These are phyloP conservation scores for Galleria mellonella DNA, from an alignment of 1,140 invertebrate species.

Conservation along the genomic window DNA sequence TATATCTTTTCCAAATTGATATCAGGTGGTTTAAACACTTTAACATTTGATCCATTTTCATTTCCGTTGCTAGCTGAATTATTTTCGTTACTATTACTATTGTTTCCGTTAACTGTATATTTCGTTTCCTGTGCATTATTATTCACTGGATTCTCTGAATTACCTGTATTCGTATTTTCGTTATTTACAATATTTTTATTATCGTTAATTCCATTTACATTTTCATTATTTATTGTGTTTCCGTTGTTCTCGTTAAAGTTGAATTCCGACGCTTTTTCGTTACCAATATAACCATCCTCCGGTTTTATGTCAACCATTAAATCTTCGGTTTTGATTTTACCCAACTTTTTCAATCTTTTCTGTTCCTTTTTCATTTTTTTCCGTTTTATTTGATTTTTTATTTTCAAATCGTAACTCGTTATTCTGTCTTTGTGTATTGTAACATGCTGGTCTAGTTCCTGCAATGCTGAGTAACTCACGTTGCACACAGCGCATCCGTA, in stretches of 20 bases:
- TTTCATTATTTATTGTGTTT: neutral
- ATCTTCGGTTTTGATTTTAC: slow-evolving; percentile 28
- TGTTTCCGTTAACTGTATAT: neutral
- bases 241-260: slow-evolving; percentile 6
- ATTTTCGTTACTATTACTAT: neutral
- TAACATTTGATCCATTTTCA: slow-evolving; percentile 3
- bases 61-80: neutral
- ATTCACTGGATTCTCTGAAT: neutral
- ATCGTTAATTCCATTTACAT: neutral
- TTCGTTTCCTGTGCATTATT: neutral
- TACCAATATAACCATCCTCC: slow-evolving; percentile 57
- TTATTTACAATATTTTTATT: slow-evolving; percentile 1
- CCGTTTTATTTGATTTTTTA: slow-evolving; percentile 46
- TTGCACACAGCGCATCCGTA: slow-evolving; percentile 59
- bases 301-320: slow-evolving; percentile 47
- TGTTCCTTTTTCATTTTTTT: slow-evolving; percentile 50
- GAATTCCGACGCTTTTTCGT: slow-evolving; percentile 38
- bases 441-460: slow-evolving; percentile 49
- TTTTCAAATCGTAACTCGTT: slow-evolving; percentile 50
- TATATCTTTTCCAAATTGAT: slow-evolving; percentile 55
- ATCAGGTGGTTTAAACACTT: slow-evolving; percentile 1
- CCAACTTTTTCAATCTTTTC: slow-evolving; percentile 44
- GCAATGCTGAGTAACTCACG: slow-evolving; percentile 33
- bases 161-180: neutral
- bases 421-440: slow-evolving; percentile 49